Evolutionary conservation across 2,888 invertebrate genomes (phyloP).

Genomic region (Habroteleia sp.): DNA sequence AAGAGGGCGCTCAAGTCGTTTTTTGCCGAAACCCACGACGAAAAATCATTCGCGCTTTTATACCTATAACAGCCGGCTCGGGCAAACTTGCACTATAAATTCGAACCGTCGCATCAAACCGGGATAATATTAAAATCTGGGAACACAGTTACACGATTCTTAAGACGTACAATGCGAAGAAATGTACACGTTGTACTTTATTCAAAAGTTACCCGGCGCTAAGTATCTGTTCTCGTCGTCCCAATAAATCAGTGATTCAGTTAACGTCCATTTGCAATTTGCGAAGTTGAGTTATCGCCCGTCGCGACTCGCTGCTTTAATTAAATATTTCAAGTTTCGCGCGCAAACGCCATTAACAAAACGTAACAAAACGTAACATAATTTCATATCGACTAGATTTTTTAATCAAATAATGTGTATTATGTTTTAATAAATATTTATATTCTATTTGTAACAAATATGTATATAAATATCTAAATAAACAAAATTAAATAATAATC

Average conservation of each 20-base stretch:
- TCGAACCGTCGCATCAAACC: constrained; percentile 63
- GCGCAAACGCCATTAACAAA: too few species aligned
- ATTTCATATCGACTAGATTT: too few species aligned
- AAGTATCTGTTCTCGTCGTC: constrained; percentile 20
- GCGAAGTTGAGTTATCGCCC: constrained; percentile 24
- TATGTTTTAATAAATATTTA: too few species aligned
- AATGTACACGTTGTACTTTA: constrained; percentile 30
- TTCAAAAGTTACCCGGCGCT: constrained; percentile 10
- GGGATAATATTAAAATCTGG: constrained; percentile 57
- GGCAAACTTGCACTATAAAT: constrained; percentile 76
- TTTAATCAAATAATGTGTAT: too few species aligned
- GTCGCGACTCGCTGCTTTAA: constrained; percentile 13
- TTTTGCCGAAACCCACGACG: constrained; percentile 27
- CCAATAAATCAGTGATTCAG: constrained; percentile 36
- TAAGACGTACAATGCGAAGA: constrained; percentile 33
- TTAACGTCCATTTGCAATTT: constrained; percentile 36
- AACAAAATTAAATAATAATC: too few species aligned
- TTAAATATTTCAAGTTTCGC: constrained; percentile 32
- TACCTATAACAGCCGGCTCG: constrained; percentile 64
- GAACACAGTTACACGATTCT: constrained; percentile 42
- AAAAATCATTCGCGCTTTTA: constrained; percentile 29
- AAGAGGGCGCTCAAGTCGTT: neutral
- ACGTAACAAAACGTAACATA: too few species aligned
- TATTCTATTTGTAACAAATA: too few species aligned
- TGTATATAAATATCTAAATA: too few species aligned